These are phyloP conservation scores for Calyptommatus sinebrachiatus DNA, from an alignment of 2,113 vertebrate genomes.

Conservation along the genomic window DNA sequence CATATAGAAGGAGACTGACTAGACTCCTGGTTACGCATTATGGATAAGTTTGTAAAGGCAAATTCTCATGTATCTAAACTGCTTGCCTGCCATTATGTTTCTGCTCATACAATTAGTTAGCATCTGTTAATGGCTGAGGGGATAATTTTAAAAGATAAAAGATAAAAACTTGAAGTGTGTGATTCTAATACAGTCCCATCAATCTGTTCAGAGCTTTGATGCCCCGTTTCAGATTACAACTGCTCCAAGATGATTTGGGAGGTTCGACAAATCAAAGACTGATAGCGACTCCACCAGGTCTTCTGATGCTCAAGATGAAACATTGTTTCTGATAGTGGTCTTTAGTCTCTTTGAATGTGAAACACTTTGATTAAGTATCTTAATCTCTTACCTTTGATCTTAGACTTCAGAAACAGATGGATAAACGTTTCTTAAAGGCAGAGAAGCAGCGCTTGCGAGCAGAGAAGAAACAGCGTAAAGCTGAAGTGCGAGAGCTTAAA, in stretches of 20 bases:
- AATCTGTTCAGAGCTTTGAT: no score
- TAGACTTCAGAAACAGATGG: slow-evolving; percentile 92
- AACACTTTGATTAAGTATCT: not conserved
- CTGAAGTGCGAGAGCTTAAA: slow-evolving; percentile 95
- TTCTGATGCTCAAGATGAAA: not conserved
- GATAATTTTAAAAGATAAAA: not conserved
- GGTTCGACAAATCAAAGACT: not conserved
- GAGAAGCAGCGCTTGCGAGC: slow-evolving; percentile 93
- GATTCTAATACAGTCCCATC: not conserved
- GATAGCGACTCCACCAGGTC: no score
- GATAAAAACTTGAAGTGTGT: not conserved
- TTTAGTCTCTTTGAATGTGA: not conserved
- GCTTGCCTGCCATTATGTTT: not conserved
- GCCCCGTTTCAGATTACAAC: not conserved
- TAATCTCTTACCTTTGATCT: not conserved
- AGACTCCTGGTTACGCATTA: no score
- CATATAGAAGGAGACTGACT: no score
- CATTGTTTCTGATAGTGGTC: not conserved
- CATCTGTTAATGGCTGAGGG: not conserved
- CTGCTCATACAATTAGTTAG: not conserved
- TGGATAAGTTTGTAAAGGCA: no score
- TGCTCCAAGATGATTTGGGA: not conserved
- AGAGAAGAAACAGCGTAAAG: slow-evolving; percentile 93
- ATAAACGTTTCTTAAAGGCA: slow-evolving; percentile 92
- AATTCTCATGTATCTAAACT: not conserved